Percentiles rank a stretch among this genome's conserved stretches.
Conservation (phyloP, 2,797 vertebrate genomes). For the Rhinophrynus dorsalis region DNA sequence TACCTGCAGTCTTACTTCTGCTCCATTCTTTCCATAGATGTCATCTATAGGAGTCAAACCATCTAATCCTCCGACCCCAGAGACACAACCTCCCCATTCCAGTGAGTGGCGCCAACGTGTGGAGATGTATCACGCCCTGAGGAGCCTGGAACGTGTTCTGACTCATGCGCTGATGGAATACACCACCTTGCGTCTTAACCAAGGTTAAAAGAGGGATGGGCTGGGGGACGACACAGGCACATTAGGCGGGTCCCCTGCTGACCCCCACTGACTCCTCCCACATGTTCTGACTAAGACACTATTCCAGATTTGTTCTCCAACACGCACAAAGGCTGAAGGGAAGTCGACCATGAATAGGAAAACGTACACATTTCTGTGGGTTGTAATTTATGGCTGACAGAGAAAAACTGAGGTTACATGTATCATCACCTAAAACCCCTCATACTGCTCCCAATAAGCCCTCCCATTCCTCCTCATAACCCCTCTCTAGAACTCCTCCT, state of each 20-base stretch:
- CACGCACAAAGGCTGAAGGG: neutral
- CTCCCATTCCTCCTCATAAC: neutral
- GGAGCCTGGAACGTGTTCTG: slow-evolving; percentile 12
- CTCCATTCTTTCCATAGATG: slow-evolving; percentile 9
- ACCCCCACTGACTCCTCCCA: too few species aligned
- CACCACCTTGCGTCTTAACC: neutral
- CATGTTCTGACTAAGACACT: slow-evolving; percentile 9
- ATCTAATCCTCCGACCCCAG: neutral
- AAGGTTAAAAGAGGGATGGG: neutral
- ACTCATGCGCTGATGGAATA: slow-evolving; percentile 30
- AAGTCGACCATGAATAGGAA: too few species aligned
- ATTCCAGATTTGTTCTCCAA: neutral
- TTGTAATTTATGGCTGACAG: too few species aligned
- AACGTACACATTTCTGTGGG: too few species aligned
- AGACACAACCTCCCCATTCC: too few species aligned
- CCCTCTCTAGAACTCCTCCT: too few species aligned
- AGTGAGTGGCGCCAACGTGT: slow-evolving; percentile 5
- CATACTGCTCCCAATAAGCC: neutral
- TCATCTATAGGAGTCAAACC: neutral
- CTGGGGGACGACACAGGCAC: too few species aligned
- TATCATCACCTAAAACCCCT: neutral
- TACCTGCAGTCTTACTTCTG: neutral
- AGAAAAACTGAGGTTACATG: too few species aligned
- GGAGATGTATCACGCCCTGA: slow-evolving; percentile 26
- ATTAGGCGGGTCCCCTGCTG: too few species aligned